Base-by-base conservation (phyloP, 2,888 invertebrate genomes). In the Leucophenga montana region DNA sequence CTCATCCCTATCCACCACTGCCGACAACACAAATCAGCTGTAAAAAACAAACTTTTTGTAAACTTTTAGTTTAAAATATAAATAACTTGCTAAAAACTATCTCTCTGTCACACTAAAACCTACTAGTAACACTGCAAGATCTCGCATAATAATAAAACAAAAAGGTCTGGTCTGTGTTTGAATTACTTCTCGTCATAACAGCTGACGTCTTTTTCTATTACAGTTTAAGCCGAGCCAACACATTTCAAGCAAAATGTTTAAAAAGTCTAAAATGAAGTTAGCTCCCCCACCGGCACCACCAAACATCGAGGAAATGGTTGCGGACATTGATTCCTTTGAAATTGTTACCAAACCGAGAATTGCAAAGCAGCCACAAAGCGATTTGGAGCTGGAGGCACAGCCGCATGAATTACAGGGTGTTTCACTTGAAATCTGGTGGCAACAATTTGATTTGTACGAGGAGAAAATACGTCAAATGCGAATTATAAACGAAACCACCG, bases 301-400 rank as follows among this genome's bases (percentile, higher is more conserved):
- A 1, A 81, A 81, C 9, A 22, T 82, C 3, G 81, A 84, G 0
- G 87, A 89, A 73, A 83, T 89, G 22, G 44, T 88, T 0, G 79
- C 83, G 22, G 88, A 89, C 62, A 75, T 88, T 66, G 84, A 86
- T 75, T 86, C 88, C 9, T 88, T 88, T 71, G 79, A 85, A 48
- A 75, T 84, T 3, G 74, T 79, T 3, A 6, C 66, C 18, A 9
- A 48, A 50, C 68, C n/a, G 18, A 18, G 8, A 59, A 13, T 6
- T 9, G 2, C 27, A 1, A 56, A 33, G 22, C 33, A 46, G 18
- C 20, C 33, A 16, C 44, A 46, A 3, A 75, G 22, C 27, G 66
- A 57, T 5, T 61, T 48, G 33, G 82, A 71, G 62, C 54, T 69
- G 64, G 83, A 73, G 61, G 70, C 64, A 6, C 61, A 79, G 18